Evolutionary conservation across 2,797 vertebrate genomes (phyloP).

Genomic region (Semotilus atromaculatus): DNA sequence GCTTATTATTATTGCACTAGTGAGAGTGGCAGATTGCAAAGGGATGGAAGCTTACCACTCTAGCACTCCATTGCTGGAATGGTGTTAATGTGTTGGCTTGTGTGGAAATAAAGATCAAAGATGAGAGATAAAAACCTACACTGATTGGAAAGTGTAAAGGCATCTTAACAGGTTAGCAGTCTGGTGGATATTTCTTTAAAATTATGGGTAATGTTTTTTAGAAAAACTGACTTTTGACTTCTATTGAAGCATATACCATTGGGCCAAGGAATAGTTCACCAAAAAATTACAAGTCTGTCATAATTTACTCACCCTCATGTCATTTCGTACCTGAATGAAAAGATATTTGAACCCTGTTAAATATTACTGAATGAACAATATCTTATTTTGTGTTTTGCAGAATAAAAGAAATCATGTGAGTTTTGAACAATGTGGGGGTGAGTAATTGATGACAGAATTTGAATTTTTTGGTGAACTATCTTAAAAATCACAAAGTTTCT

Average conservation of each 20-base stretch:
- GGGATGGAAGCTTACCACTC: constrained; percentile 19
- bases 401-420: background rate
- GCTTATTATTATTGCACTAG: constrained; percentile 43
- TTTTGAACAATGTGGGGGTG: background rate
- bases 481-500: background rate
- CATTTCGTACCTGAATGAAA: background rate
- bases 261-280: background rate
- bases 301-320: background rate
- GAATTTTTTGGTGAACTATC: background rate
- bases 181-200: background rate
- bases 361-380: background rate
- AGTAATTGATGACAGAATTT: background rate
- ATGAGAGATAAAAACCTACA: background rate
- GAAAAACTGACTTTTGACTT: background rate
- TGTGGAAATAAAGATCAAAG: constrained; percentile 9
- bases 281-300: background rate
- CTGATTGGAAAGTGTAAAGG: background rate
- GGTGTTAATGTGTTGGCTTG: constrained; percentile 29
- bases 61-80: constrained; percentile 13
- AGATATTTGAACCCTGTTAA: background rate
- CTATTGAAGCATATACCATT: background rate
- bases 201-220: background rate
- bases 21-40: constrained; percentile 34
- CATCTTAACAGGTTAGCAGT: background rate
- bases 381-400: background rate